Conservation (phyloP, 2,888 invertebrate species). For the Apamea anceps region DNA sequence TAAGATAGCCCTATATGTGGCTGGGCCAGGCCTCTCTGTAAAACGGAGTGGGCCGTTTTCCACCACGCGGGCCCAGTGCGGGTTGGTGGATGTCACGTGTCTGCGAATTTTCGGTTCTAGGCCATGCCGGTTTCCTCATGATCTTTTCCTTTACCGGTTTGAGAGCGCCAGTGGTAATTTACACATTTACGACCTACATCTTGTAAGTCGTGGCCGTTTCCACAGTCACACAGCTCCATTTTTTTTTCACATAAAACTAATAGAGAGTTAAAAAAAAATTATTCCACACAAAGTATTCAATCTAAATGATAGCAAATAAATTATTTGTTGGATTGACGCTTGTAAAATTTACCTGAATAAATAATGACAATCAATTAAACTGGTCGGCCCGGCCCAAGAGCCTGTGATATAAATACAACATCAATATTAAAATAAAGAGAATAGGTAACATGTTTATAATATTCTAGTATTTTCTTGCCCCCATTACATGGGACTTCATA, state of each 20-base stretch:
- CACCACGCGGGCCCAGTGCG: background rate
- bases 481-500: too few relatives aligned
- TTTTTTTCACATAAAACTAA: background rate
- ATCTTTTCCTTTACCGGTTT: background rate
- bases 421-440: background rate
- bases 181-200: background rate
- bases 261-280: slow-evolving; percentile 2
- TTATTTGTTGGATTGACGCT: background rate
- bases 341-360: background rate
- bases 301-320: slow-evolving; percentile 22
- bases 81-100: background rate
- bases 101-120: background rate
- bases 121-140: background rate
- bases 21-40: background rate
- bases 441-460: background rate
- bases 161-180: background rate
- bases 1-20: background rate
- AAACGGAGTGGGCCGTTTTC: background rate
- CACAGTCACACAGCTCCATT: background rate
- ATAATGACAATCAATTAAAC: background rate
- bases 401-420: background rate
- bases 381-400: background rate
- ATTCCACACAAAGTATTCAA: slow-evolving; percentile 14
- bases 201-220: background rate
- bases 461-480: background rate